Evolutionary conservation across 1,140 invertebrate genomes (phyloP).

Genomic region (Drosophila bocki): DNA sequence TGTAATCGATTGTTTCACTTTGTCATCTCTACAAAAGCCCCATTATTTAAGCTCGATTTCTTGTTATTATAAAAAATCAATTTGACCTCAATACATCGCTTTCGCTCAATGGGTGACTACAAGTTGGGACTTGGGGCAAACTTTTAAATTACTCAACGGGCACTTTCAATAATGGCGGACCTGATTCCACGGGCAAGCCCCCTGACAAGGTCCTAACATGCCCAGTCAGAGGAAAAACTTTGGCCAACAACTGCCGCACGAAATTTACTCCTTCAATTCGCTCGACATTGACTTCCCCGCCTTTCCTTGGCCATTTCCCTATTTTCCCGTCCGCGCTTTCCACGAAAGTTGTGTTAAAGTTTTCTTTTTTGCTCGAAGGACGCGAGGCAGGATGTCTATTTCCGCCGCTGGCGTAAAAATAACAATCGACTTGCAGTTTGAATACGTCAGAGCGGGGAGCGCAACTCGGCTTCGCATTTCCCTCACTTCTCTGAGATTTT

Average conservation of each 20-base stretch:
- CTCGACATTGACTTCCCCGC: slow-evolving; percentile 43
- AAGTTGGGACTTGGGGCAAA: slow-evolving; percentile 55
- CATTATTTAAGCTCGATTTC: slow-evolving; percentile 62
- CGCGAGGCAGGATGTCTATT: slow-evolving; percentile 64
- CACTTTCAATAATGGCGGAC: slow-evolving; percentile 74
- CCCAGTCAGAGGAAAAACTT: slow-evolving; percentile 50
- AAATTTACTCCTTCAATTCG: slow-evolving; percentile 54
- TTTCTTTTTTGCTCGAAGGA: slow-evolving; percentile 35
- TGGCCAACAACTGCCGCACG: slow-evolving; percentile 53
- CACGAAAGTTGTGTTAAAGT: slow-evolving; percentile 74
- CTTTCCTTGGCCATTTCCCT: slow-evolving; percentile 28
- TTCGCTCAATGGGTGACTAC: slow-evolving; percentile 37
- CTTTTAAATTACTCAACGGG: slow-evolving; percentile 79
- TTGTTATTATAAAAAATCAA: slow-evolving; percentile 73
- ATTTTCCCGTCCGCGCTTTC: slow-evolving; percentile 37
- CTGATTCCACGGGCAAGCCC: slow-evolving; percentile 17
- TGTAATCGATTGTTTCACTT: not conserved
- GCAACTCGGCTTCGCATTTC: not conserved
- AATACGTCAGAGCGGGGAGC: slow-evolving; percentile 61
- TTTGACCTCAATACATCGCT: slow-evolving; percentile 66
- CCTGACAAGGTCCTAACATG: slow-evolving; percentile 50
- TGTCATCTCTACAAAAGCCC: slow-evolving; percentile 14
- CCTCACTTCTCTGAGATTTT: slow-evolving; percentile 8
- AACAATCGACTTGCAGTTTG: slow-evolving; percentile 83
- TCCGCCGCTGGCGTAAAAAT: slow-evolving; percentile 78